phyloP scores from a whole-genome alignment of 2,888 invertebrate species.

The Chrysina gloriosa region DNA sequence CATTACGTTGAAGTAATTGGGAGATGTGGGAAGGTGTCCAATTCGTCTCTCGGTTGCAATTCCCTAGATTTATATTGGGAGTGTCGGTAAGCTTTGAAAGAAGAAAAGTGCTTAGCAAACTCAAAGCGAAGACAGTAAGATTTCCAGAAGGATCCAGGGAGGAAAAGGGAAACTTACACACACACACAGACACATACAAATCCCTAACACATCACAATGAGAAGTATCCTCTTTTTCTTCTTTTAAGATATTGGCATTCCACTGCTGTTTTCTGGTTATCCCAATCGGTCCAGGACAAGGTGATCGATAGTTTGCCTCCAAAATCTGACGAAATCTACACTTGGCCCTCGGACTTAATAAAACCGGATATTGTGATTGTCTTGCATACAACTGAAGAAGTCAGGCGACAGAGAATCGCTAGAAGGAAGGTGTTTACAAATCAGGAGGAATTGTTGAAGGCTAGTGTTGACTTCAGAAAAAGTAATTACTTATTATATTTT shows the following conservation, averaged over 20 bases:
- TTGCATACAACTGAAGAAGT: conserved; percentile 63
- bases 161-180: too few relatives aligned
- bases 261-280: conserved; percentile 65
- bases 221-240: neutral
- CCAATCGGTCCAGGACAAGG: conserved; percentile 56
- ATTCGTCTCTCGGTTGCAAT: too few relatives aligned
- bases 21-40: too few relatives aligned
- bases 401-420: conserved; percentile 58
- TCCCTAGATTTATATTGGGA: too few relatives aligned
- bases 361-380: conserved; percentile 64
- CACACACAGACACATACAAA: too few relatives aligned
- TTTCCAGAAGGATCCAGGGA: too few relatives aligned
- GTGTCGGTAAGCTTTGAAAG: too few relatives aligned
- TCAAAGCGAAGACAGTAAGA: too few relatives aligned
- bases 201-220: too few relatives aligned
- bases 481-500: conserved; percentile 51
- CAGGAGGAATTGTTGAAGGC: conserved; percentile 58
- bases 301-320: conserved; percentile 54
- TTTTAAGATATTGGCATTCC: conserved; percentile 65
- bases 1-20: too few relatives aligned
- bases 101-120: too few relatives aligned
- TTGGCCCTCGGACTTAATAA: conserved; percentile 65
- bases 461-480: conserved; percentile 57
- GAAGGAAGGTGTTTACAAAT: conserved; percentile 53
- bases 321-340: conserved; percentile 57